These are phyloP conservation scores for Xiphophorus hellerii DNA, from an alignment of 2,113 vertebrate species.

Conservation along the genomic window DNA sequence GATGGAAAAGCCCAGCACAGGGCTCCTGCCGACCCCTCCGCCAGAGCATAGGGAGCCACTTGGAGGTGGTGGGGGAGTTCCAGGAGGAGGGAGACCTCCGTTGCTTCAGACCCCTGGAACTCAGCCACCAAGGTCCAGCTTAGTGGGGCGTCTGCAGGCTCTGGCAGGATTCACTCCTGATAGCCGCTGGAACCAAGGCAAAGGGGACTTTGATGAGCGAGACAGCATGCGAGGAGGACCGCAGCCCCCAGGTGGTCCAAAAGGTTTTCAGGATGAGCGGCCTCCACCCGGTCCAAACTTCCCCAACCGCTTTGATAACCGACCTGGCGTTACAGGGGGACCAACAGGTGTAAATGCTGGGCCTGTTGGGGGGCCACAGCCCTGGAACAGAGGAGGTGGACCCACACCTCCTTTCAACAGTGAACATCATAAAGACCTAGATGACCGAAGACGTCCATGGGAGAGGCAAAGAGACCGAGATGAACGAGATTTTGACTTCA, in stretches of 20 bases:
- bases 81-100: conserved; percentile 60
- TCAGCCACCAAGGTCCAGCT: conserved; percentile 64
- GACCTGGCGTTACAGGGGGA: conserved; percentile 74
- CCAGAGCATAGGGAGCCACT: conserved; percentile 90
- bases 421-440: conserved; percentile 93
- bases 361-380: conserved; percentile 61
- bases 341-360: conserved; percentile 39
- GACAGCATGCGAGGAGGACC: conserved; percentile 82
- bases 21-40: conserved; percentile 82
- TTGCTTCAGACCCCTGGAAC: conserved; percentile 75
- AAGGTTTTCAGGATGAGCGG: conserved; percentile 91
- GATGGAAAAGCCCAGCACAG: conserved; percentile 80
- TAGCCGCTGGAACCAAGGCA: conserved; percentile 90
- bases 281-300: conserved; percentile 85
- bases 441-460: conserved; percentile 95
- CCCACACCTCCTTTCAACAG: conserved; percentile 79
- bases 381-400: conserved; percentile 86
- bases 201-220: conserved; percentile 96
- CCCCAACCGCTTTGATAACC: conserved; percentile 87
- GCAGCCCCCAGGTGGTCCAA: conserved; percentile 80
- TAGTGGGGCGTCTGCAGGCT: conserved; percentile 81
- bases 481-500: conserved; percentile 96
- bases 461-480: conserved; percentile 94
- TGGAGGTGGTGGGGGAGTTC: conserved; percentile 47
- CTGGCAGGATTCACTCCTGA: conserved; percentile 89